Evolutionary conservation across 2,797 vertebrate species (phyloP), one percentile per base, ranked within the genome.

Genomic region (Chelmon rostratus): DNA sequence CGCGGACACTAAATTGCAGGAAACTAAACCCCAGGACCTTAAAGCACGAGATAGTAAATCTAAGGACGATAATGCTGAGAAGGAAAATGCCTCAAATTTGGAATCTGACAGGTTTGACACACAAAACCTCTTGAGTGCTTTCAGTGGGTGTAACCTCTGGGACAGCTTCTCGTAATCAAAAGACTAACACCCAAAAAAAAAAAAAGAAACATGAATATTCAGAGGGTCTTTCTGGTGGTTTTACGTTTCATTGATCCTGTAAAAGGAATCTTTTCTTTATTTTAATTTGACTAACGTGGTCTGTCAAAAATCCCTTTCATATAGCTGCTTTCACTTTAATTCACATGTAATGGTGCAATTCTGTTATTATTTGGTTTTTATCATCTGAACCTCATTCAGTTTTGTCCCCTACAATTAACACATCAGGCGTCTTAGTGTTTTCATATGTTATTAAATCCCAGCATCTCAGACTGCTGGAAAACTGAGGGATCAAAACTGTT

Each of bases 71-170:
- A 92, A 67, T 49, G 46, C 78, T 18, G 86, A 81, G 81, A 82
- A 85, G 89, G 79, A 42, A 78, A 88, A 87, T 57, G 68, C 83
- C 72, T 73, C 88, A 59, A 82, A 90, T 83, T 85, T 23, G 79
- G 87, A 89, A 50, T 82, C 90, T 74, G 91, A 94, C 88, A 95
- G 95, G 94, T 95, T 94, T 90, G 92, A 81, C 70, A 81, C 77
- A 54, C 28, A 68, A 79, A 87, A 79, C 13, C 44, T 79, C 68
- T 82, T 13, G 2, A 62, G 53, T 81, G 28, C 62, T 78, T 54
- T 74, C 19, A 58, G 19, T 66, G 66, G 88, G 84, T 85, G 64
- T 78, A 81, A 64, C 8, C 64, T 81, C 44, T 84, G 78, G 89
- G 79, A 73, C 4, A 19, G 8, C 44, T 77, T 81, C 53, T 66